Base-by-base conservation (phyloP, 2,888 invertebrate genomes). In the Dimorphilus gyrociliatus region DNA sequence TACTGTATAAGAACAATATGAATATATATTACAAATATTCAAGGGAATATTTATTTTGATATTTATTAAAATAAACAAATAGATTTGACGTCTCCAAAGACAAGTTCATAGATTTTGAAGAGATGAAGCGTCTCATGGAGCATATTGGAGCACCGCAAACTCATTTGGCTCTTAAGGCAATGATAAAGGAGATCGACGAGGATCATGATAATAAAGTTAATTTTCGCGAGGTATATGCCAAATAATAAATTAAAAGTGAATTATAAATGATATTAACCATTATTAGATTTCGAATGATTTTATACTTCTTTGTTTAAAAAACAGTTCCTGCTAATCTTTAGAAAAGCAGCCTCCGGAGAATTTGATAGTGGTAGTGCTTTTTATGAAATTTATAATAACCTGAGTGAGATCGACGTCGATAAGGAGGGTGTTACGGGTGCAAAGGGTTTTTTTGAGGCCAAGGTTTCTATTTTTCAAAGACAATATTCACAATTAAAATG, bases 381-480 rank as follows among this genome's bases (percentile, higher is more conserved):
- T 31, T 76, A 75, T 39, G 78, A 84, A 39, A 64, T 90, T 46
- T 88, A 86, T 6, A 71, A 76, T 42, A 50, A 55, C 32, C 66
- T 88, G 18, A 80, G 82, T 4, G 88, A 88, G 66, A 79, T 90
- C 35, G 78, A 85, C 54, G 88, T 90, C 0, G 82, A 85, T 41
- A 78, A 84, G 67, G 85, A 85, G 14, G 90, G 90, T 1, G 90
- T 90, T 0, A 78, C 77, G 41, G 90, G 86, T 10, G 90, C 90
- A 19, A 88, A 88, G 60, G 76, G 78, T 54, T 90, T 90, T 68
- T 90, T 90, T 54, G 85, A 88, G 68, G 84, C 86, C 0, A 90
- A 90, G 68, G 77, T 76, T 10, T 16, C 16, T 5, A 16, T 15
- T n/a, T 16, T 25, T 3, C 25, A 12, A 4, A 3, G 8, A 8